These are phyloP conservation scores for Gasterosteus aculeatus DNA, from an alignment of 2,113 vertebrate genomes.

Conservation along the genomic window DNA sequence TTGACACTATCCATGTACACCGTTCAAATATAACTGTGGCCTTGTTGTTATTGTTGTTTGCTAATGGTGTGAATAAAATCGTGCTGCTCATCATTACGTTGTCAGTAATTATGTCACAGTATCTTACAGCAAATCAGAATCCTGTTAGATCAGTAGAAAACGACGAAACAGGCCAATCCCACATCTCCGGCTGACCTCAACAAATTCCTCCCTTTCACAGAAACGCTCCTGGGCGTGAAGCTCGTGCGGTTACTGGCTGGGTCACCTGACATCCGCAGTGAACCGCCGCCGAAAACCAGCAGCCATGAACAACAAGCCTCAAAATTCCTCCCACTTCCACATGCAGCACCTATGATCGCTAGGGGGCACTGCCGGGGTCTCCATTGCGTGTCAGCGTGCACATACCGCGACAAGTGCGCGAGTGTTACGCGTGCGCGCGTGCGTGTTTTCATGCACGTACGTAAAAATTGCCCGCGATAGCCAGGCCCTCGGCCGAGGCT, in stretches of 20 bases:
- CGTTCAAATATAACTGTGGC: neutral
- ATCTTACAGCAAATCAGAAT: conserved; percentile 4
- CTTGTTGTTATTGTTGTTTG: conserved; percentile 2
- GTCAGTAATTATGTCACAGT: conserved; percentile 55
- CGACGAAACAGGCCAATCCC: neutral
- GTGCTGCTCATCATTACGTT: conserved; percentile 23
- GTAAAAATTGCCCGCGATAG: conserved; percentile 23
- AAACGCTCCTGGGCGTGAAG: conserved; percentile 47
- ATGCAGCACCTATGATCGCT: conserved; percentile 54
- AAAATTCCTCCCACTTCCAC: conserved; percentile 68
- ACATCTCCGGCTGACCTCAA: conserved; percentile 20
- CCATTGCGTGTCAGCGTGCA: conserved; percentile 22
- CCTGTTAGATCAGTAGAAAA: neutral
- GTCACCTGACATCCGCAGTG: conserved; percentile 77
- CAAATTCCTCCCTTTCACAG: conserved; percentile 12
- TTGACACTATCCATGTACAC: neutral
- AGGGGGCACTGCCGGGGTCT: conserved; percentile 72
- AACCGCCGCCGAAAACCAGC: conserved; percentile 61
- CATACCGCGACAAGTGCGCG: conserved; percentile 10
- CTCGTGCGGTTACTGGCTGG: conserved; percentile 32
- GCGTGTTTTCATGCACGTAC: conserved; percentile 6
- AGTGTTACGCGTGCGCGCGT: neutral
- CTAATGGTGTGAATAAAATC: conserved; percentile 44
- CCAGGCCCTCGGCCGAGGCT: conserved; percentile 38
- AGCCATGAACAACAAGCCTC: conserved; percentile 68